Evolutionary conservation across 2,797 vertebrate genomes (phyloP).

Genomic region (Crax fasciolata): DNA sequence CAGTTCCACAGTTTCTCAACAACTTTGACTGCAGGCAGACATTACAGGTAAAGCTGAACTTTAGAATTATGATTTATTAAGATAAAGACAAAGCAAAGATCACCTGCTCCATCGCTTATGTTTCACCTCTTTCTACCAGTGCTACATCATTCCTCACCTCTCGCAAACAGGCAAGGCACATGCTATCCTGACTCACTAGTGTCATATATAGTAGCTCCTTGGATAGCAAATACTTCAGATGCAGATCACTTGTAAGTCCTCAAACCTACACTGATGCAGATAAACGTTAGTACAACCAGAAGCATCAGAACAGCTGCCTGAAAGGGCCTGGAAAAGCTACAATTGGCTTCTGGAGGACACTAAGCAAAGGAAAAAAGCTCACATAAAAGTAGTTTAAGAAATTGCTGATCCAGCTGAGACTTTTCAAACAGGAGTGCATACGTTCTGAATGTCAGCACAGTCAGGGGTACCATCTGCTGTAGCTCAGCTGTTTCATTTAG

Average conservation of each 20-base stretch:
- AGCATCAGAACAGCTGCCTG: neutral
- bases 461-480: neutral
- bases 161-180: fast-evolving
- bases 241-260: fast-evolving
- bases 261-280: neutral
- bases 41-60: neutral
- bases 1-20: neutral
- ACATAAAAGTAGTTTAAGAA: neutral
- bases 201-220: neutral
- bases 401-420: neutral
- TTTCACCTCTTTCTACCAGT: neutral
- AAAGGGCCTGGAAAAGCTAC: neutral
- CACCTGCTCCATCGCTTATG: fast-evolving
- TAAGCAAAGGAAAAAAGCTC: neutral
- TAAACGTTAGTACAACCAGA: neutral
- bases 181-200: neutral
- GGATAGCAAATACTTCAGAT: neutral
- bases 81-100: neutral
- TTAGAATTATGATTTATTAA: neutral
- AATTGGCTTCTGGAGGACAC: neutral
- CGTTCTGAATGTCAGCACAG: neutral
- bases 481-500: neutral
- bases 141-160: neutral
- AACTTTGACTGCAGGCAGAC: neutral
- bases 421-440: neutral